Evolutionary conservation across 2,797 vertebrate genomes (phyloP).

Genomic region (Melanotaenia trifasciata): DNA sequence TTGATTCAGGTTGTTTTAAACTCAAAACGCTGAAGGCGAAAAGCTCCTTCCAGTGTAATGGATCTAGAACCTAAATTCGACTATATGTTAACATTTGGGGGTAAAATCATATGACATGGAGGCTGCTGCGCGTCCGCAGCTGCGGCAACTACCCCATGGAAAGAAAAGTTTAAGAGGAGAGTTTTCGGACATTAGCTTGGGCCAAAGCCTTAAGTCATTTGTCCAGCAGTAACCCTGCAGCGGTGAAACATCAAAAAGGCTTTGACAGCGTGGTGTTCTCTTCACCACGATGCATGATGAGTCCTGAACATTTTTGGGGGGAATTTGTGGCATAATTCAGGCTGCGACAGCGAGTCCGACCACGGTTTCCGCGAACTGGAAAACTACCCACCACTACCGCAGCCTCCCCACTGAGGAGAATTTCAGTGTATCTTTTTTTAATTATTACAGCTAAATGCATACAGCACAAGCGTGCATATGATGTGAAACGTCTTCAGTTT

Average conservation of each 20-base stretch:
- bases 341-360: constrained; percentile 10
- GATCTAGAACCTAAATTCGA: neutral
- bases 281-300: constrained; percentile 14
- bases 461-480: neutral
- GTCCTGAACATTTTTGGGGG: neutral
- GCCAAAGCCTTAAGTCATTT: constrained; percentile 38
- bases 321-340: constrained; percentile 22
- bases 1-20: neutral
- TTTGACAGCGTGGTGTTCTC: constrained; percentile 58
- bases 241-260: constrained; percentile 35
- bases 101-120: constrained; percentile 30
- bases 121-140: neutral
- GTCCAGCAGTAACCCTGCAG: constrained; percentile 69
- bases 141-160: constrained; percentile 16
- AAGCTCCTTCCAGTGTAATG: neutral
- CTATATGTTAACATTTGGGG: neutral
- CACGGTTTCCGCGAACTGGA: neutral
- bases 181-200: constrained; percentile 22
- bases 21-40: neutral
- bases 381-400: neutral
- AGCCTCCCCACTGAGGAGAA: neutral
- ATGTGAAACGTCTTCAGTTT: neutral
- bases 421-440: neutral
- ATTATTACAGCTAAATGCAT: neutral
- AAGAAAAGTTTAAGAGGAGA: constrained; percentile 28